Evolutionary conservation across 2,797 vertebrate species (phyloP).

Genomic region (Acanthiza pusilla): DNA sequence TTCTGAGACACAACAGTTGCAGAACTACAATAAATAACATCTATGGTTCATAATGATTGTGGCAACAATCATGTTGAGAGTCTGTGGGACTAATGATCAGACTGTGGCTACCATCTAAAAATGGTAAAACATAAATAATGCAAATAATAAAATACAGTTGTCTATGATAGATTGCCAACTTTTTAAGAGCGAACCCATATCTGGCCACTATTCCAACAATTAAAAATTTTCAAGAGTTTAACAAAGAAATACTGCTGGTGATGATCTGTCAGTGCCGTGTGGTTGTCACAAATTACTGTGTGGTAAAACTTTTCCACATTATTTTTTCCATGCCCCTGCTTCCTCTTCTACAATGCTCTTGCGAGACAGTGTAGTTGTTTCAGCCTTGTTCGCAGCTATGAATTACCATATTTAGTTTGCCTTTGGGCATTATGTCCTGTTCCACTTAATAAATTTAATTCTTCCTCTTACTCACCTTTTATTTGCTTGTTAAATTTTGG

Average conservation of each 20-base stretch:
- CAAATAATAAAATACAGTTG: neutral
- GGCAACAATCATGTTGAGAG: neutral
- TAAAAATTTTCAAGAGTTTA: neutral
- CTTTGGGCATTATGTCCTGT: conserved; percentile 24
- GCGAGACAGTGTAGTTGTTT: neutral
- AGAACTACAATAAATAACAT: neutral
- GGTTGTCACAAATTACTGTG: neutral
- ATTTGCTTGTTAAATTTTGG: conserved; percentile 25
- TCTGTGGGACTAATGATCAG: neutral
- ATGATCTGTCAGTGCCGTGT: neutral
- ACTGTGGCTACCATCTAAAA: neutral
- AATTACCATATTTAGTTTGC: conserved; percentile 33
- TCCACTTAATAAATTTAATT: conserved; percentile 42
- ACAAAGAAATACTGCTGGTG: neutral
- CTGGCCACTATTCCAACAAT: neutral
- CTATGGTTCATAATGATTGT: neutral
- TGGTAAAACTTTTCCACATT: neutral
- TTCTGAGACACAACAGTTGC: neutral
- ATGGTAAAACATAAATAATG: neutral
- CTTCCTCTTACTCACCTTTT: neutral
- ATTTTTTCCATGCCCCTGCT: neutral
- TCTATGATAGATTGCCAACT: neutral
- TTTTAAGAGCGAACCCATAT: neutral
- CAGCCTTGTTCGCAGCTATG: neutral
- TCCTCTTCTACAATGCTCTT: neutral